Evolutionary conservation across 2,113 vertebrate species (phyloP).

Genomic region (Glaucidium brasilianum): DNA sequence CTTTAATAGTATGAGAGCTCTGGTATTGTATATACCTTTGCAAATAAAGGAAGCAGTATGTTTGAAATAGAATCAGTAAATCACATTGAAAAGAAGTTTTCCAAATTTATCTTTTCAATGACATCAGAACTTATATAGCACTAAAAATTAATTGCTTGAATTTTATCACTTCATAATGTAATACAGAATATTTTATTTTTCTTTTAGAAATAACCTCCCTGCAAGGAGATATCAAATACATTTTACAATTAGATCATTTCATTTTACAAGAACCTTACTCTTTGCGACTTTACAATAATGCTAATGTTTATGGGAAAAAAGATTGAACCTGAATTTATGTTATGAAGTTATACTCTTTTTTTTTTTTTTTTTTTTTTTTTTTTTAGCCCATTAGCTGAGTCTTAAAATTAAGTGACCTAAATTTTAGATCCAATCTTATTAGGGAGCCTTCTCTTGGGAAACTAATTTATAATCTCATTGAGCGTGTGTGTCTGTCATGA

Average conservation of each 20-base stretch:
- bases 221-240: conserved; percentile 17
- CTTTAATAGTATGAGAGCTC: background rate
- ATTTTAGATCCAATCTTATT: conserved; percentile 56
- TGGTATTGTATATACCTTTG: background rate
- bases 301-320: conserved; percentile 45
- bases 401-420: conserved; percentile 57
- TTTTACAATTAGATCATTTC: conserved; percentile 47
- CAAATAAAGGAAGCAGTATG: background rate
- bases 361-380: background rate
- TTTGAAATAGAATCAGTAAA: conserved; percentile 5
- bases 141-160: conserved; percentile 35
- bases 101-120: background rate
- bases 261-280: conserved; percentile 54
- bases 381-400: conserved; percentile 42
- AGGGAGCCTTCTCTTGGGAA: conserved; percentile 52
- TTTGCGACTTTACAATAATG: conserved; percentile 39
- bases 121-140: background rate
- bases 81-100: background rate
- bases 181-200: conserved; percentile 39
- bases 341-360: conserved; percentile 19
- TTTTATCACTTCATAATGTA: conserved; percentile 37
- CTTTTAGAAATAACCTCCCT: background rate
- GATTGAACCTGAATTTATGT: conserved; percentile 50
- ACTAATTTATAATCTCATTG: conserved; percentile 57
- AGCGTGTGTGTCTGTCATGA: conserved; percentile 43